Evolutionary conservation across 2,888 invertebrate genomes (phyloP), one percentile per base, ranked within the genome.

Genomic region (Proisotoma minuta): DNA sequence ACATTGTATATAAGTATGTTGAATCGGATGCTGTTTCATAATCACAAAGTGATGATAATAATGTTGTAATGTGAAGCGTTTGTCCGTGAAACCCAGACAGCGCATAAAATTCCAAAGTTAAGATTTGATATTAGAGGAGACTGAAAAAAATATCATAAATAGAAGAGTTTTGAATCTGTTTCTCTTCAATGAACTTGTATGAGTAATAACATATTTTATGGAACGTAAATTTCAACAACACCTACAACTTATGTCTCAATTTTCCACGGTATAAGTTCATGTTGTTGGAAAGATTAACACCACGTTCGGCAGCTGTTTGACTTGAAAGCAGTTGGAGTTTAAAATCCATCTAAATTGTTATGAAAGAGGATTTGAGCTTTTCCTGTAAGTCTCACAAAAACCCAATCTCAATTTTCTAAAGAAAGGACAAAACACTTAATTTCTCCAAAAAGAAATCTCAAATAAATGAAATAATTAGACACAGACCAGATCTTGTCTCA

Each of bases 41-140:
- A 48, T 60, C 20, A n/a, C 47, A 66, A 34, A 65, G 64, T 67
- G 67, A n/a, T n/a, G n/a, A 71, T 69, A 71, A 69, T 66, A 65
- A 62, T 63, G 59, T 39, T 64, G 64, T 69, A 64, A 62, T 61
- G 62, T 64, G 61, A 61, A 63, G 54, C 62, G 63, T 62, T 63
- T 62, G 52, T 57, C 62, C 65, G 59, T 65, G 62, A 57, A 62
- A 59, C 53, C 49, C 34, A 34, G 34, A 34, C 34, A 34, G 34
- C 15, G 43, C 4, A 43, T 43, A 43, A 43, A 43, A 43, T 43
- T 43, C 43, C 43, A 43, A n/a, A 43, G 43, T 18, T 43, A 43
- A 43, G 43, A 43, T 43, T 43, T 43, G 43, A 43, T 43, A 43
- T n/a, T n/a, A 34, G 34, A 34, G 15, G 8, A 34, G 8, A 34